Evolutionary conservation across 2,113 vertebrate species (phyloP), one percentile per base, ranked within the genome.

Genomic region (Corythoichthys haematopterus): DNA sequence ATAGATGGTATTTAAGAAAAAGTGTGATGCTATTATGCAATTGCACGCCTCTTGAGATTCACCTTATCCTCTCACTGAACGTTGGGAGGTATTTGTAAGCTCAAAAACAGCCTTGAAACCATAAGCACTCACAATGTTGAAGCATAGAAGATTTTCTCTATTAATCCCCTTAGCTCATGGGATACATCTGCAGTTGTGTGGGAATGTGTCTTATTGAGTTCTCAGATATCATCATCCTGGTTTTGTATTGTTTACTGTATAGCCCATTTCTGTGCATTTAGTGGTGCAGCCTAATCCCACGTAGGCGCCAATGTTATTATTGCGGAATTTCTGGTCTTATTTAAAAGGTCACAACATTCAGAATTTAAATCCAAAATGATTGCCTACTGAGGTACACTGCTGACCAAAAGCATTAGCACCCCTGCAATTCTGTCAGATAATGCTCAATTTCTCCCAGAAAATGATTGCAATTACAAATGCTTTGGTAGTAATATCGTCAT

Each of bases 11-110:
- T n/a, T 51, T 10, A 48, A 13, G 46, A 48, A 48, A 48, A 14
- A 65, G 2, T 52, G 15, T 45, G 64, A 70, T 1, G 0, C 4
- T 51, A 37, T 64, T 65, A 69, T 56, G 68, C 37, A 16, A 38
- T 59, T 37, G 52, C 8, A 3, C 20, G n/a, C 6, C 50, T 52
- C 50, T 7, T 13, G 12, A 57, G 55, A 57, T 33, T 64, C 28
- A 46, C 20, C n/a, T 46, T 20, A 74, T 77, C 52, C 72, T 70
- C 61, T 55, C 40, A 58, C 28, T 37, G 9, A 33, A 59, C 52
- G 55, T 71, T 67, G 77, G 38, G n/a, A 60, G 60, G 79, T 72
- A 74, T 75, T 69, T 10, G 9, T 48, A 60, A 69, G 78, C 75
- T 80, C 75, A 82, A 60, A 50, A 9, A 59, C 16, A 71, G 35